Evolutionary conservation across 2,113 vertebrate species (phyloP), one percentile per base, ranked within the genome.

Genomic region (Silurus glanis): DNA sequence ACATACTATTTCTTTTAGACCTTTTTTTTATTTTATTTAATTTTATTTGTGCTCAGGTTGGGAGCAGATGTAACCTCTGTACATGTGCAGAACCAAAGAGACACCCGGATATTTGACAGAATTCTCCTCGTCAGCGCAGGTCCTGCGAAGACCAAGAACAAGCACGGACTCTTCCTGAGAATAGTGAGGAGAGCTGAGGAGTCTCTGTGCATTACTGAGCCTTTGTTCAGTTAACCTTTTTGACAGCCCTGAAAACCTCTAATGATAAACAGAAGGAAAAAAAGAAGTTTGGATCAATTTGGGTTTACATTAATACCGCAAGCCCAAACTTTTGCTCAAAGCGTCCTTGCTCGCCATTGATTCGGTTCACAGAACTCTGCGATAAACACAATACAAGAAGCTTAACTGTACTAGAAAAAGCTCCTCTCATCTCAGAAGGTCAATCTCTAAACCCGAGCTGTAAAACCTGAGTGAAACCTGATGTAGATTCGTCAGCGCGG

Each of bases 401-500:
- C 23, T 64, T 85, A 47, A 67, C n/a, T 79, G 37, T 56, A 71
- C 83, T 55, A 83, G 47, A 37, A 55, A 25, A 37, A 72, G 67
- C 80, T 80, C 75, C 55, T 80, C 72, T 74, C 75, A 64, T 78
- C 71, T 66, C 82, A 81, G 75, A 75, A 56, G 64, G 61, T 55
- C 6, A 75, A 58, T 76, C 71, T 69, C 61, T 23, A 13, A 45
- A 21, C 49, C 21, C 61, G 7, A 23, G 16, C 28, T 37, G n/a
- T n/a, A 58, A 79, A 79, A 58, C 17, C 58, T 23, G 17, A 62
- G 58, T 56, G 10, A 1, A 4, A 72, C 56, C 14, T 14, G 23
- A 61, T n/a, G 53, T 67, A 56, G 49, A 56, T 58, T n/a, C 14
- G 9, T 53, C 72, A 13, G 45, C 71, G 12, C 17, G 0, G 55